phyloP scores from a whole-genome alignment of 2,888 invertebrate genomes.

The Tigriopus californicus region DNA sequence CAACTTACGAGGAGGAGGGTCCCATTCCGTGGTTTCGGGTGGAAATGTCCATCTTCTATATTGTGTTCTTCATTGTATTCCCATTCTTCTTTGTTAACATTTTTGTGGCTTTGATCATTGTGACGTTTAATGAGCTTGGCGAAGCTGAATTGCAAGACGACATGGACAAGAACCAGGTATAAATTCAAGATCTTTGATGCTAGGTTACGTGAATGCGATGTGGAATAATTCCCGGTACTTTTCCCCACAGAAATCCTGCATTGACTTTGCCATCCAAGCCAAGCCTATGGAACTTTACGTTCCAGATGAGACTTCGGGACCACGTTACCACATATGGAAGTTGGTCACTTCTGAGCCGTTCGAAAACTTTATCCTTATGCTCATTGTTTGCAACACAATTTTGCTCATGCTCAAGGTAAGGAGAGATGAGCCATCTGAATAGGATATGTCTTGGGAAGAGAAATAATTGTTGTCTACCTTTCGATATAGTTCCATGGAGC shows the following conservation, averaged over 20 bases:
- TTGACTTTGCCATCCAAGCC: conserved; percentile 39
- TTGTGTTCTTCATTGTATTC: conserved; percentile 40
- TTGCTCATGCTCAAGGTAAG: conserved; percentile 41
- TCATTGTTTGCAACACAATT: conserved; percentile 37
- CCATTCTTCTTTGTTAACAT: conserved; percentile 42
- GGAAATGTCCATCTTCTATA: conserved; percentile 38
- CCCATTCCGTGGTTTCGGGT: conserved; percentile 30
- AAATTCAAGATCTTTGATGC: conserved; percentile 24
- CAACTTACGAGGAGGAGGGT: conserved; percentile 34
- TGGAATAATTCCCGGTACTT: not conserved
- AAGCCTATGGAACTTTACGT: conserved; percentile 36
- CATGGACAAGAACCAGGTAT: conserved; percentile 36
- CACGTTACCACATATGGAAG: conserved; percentile 36
- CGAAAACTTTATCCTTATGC: conserved; percentile 39
- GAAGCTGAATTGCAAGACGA: conserved; percentile 39
- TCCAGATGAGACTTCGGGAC: conserved; percentile 30
- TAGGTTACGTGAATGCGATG: not conserved
- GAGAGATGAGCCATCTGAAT: conserved; percentile 19
- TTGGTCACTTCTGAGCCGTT: conserved; percentile 37
- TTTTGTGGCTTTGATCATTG: conserved; percentile 41
- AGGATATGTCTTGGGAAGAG: not conserved
- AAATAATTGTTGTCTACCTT: not conserved
- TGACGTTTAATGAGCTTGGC: conserved; percentile 40
- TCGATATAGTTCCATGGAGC: conserved; percentile 23
- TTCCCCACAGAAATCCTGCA: conserved; percentile 33